A percentile compares a stretch with the other conserved stretches of the same genome.
These are phyloP conservation scores for Cranoglanis bouderius DNA, from an alignment of 2,113 vertebrate genomes.

Conservation along the genomic window DNA sequence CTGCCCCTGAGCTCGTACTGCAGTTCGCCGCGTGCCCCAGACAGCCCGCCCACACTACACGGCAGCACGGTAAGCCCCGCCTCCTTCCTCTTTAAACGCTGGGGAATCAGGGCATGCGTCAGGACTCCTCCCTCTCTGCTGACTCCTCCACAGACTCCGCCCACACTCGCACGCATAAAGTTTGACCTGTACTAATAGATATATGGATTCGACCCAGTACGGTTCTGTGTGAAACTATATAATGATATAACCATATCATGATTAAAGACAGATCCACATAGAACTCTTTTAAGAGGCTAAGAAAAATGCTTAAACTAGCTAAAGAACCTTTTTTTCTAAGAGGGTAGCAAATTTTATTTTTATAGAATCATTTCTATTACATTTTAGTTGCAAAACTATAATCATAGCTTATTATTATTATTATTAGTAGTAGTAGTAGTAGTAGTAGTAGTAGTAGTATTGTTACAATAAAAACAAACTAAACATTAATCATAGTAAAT, in stretches of 20 bases:
- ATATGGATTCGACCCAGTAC: not conserved
- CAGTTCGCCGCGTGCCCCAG: slow-evolving; percentile 86
- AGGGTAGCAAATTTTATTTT: not conserved
- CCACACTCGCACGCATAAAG: not conserved
- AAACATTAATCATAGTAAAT: not conserved
- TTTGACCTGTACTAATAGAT: not conserved
- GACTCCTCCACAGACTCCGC: not conserved
- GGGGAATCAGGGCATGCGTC: not conserved
- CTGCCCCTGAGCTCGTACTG: slow-evolving; percentile 96
- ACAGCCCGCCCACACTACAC: slow-evolving; percentile 89
- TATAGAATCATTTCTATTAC: not conserved
- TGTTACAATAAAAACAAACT: no score
- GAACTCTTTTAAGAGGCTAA: no score
- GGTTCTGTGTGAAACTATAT: not conserved
- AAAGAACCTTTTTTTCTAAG: not conserved
- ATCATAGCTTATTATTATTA: not conserved
- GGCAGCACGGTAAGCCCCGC: slow-evolving; percentile 78
- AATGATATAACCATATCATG: not conserved
- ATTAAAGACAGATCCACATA: not conserved
- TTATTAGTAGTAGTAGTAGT: not conserved
- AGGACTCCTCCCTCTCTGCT: not conserved
- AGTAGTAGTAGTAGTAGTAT: not conserved
- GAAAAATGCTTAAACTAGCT: not conserved
- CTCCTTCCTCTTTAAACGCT: not conserved
- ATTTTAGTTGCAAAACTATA: not conserved